Evolutionary conservation across 2,888 invertebrate genomes (phyloP), one percentile per base, ranked within the genome.

Genomic region (Leptinotarsa juncta): DNA sequence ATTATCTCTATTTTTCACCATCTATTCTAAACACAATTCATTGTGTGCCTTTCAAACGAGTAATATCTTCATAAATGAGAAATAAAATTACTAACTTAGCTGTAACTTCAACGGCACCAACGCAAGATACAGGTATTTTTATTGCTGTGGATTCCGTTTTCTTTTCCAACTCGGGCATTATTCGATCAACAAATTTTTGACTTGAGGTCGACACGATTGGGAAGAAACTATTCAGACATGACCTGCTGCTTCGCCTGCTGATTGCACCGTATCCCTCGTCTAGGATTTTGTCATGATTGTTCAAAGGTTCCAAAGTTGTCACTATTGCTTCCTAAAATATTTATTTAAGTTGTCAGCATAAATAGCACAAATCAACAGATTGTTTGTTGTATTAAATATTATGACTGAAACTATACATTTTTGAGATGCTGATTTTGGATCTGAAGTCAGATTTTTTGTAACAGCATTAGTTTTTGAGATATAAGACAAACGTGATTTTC

Each of bases 151-250:
- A 73, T 67, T 73, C 79, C 3, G 73, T 78, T 75, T 71, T 79
- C 3, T 75, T 78, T 66, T 79, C 79, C 53, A 81, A 62, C 72
- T 81, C 81, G 3, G 80, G 81, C 76, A 81, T 78, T 4, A 81
- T 71, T 74, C 74, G 78, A n/a, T 77, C 50, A 1, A 81, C 69
- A 42, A 73, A 75, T 60, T 75, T 42, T 32, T 76, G 74, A 14
- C 71, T 55, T 1, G 78, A 73, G 3, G 70, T 53, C 18, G 77
- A 71, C 48, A 69, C 72, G 4, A 68, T 67, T 3, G 81, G 81
- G n/a, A 74, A 66, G 57, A 81, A 77, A 32, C 76, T 77, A 3
- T 32, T 65, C 1, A 78, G 72, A 15, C 78, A 76, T 10, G 79
- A 77, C 68, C 80, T 73, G 62, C 76, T 69, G 68, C 77, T 69